These are phyloP conservation scores for Drosophila acutilabella DNA, from an alignment of 2,888 invertebrate species.

Conservation along the genomic window DNA sequence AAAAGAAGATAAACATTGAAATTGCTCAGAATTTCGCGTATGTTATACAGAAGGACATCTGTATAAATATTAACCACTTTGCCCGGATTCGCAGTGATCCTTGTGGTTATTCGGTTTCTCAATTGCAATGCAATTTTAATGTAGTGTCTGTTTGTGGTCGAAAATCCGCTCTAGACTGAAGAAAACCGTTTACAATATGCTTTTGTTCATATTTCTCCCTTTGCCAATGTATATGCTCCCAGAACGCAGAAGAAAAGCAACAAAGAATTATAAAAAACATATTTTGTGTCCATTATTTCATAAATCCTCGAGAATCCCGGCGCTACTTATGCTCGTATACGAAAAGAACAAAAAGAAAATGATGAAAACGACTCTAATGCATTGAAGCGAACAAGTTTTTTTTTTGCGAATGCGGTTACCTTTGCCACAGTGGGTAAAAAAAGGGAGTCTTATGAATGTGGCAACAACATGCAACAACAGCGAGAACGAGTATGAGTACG, in stretches of 20 bases:
- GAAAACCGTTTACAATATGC: constrained; percentile 51
- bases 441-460: constrained; percentile 39
- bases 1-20: neutral
- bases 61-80: constrained; percentile 18
- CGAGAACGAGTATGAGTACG: no score
- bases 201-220: constrained; percentile 52
- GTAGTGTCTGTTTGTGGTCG: constrained; percentile 51
- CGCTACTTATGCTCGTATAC: constrained; percentile 10
- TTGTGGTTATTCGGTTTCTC: constrained; percentile 41
- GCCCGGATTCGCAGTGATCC: constrained; percentile 8
- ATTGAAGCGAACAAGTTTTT: constrained; percentile 66
- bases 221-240: constrained; percentile 23
- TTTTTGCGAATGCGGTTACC: constrained; percentile 37
- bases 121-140: constrained; percentile 58
- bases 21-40: neutral
- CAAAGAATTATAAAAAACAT: constrained; percentile 58
- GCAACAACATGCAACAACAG: constrained; percentile 55
- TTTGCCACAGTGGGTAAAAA: constrained; percentile 25
- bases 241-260: constrained; percentile 28
- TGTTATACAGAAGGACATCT: neutral
- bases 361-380: constrained; percentile 75
- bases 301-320: constrained; percentile 63
- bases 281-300: constrained; percentile 68
- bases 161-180: constrained; percentile 53
- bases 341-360: neutral